Evolutionary conservation across 2,888 invertebrate species (phyloP), one percentile per base, ranked within the genome.

Genomic region (Lithophane ornitopus): DNA sequence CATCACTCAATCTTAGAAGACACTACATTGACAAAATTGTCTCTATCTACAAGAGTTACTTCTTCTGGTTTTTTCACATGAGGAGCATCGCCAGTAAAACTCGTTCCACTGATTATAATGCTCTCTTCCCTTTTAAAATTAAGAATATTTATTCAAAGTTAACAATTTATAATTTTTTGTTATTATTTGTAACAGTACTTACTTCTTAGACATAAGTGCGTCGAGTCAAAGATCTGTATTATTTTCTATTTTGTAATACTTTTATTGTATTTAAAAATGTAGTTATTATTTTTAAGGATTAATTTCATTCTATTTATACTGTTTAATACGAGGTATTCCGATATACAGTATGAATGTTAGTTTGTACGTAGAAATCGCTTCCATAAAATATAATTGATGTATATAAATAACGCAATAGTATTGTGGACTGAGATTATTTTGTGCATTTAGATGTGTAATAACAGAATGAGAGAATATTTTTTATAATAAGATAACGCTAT

Each of bases 151-250:
- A 96, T 96, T 95, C 93, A 93, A 94, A 93, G 92, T 94, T 95
- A 94, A 94, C 93, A 92, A 91, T 91, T 92, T 92, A 92, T 92
- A 91, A 90, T 91, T 93, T 90, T 89, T 94, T 94, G 94, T 94
- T 94, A 94, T 93, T 92, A 92, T 92, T 90, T 93, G 89, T 95
- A 94, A 94, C 93, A 92, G 93, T 95, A 95, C 94, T 95, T 95
- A 94, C 93, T 93, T 93, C 86, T 88, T 95, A 95, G 94, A 81
- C 87, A 87, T 96, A 96, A 95, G 96, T 92, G 93, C 93, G 94
- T 94, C 94, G 94, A 96, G 96, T 96, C 96, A 96, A 95, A 96
- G 96, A 96, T 96, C 96, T 96, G 96, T 96, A 96, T 96, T 96
- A 96, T 96, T 95, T 95, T 94, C 92, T 96, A 96, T 95, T 95